These are phyloP conservation scores for Phymanthus crucifer DNA, from an alignment of 92 coral and sea anemone genomes.

Conservation along the genomic window DNA sequence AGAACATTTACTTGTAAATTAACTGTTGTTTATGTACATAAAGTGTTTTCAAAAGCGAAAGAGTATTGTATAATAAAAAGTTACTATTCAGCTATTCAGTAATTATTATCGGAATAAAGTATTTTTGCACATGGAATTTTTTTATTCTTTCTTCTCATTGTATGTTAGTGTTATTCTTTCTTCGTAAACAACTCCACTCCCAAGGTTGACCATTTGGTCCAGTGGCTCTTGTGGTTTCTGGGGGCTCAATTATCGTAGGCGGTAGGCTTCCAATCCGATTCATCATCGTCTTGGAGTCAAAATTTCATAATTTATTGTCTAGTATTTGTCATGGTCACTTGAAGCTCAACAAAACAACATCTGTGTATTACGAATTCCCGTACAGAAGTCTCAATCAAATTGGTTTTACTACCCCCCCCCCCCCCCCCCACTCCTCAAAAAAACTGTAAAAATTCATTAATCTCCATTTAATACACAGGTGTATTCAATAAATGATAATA, in stretches of 20 bases:
- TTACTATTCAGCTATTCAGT: not conserved
- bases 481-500: too few relatives aligned
- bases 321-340: not conserved
- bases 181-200: not conserved
- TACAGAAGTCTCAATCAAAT: too few relatives aligned
- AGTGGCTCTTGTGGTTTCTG: not conserved
- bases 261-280: not conserved
- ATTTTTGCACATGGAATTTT: not conserved
- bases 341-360: not conserved
- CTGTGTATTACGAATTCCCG: not conserved
- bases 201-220: constrained; percentile 2
- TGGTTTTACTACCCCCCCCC: too few relatives aligned
- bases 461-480: too few relatives aligned
- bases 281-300: not conserved
- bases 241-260: not conserved
- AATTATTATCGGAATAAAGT: not conserved
- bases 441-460: too few relatives aligned
- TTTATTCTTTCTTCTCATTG: not conserved
- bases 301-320: not conserved
- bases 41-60: not conserved
- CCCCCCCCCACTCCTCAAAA: too few relatives aligned
- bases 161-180: not conserved
- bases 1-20: not conserved
- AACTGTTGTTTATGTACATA: not conserved
- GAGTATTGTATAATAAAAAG: constrained; percentile 2